phyloP scores from a whole-genome alignment of 2,113 vertebrate species.

The Spheniscus mendiculus region DNA sequence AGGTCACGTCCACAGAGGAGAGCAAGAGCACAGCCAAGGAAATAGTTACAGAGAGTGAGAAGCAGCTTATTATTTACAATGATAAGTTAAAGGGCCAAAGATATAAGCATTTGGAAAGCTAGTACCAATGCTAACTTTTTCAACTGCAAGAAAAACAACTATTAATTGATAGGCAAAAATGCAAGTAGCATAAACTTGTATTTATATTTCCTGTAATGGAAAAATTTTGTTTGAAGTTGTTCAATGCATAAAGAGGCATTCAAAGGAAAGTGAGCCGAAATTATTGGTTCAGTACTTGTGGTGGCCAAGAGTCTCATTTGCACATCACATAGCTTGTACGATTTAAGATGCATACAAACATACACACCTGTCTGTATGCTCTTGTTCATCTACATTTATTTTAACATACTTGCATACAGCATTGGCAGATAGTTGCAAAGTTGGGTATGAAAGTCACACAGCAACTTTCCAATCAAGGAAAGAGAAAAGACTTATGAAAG shows the following conservation, averaged over 20 bases:
- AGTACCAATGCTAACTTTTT: not conserved
- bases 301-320: not conserved
- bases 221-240: not conserved
- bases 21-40: not conserved
- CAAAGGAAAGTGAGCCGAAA: not conserved
- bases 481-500: not conserved
- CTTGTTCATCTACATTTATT: not conserved
- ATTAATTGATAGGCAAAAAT: not conserved
- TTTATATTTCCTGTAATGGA: not conserved
- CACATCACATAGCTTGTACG: not conserved
- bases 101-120: not conserved
- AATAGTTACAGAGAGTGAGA: not conserved
- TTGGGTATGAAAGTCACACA: not conserved
- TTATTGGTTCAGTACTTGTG: not conserved
- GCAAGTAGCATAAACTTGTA: not conserved
- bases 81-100: not conserved
- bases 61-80: not conserved
- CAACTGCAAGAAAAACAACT: not conserved
- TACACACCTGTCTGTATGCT: not conserved
- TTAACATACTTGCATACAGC: not conserved
- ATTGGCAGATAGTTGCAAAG: not conserved
- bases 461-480: not conserved
- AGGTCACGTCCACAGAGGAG: not conserved
- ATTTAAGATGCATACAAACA: not conserved
- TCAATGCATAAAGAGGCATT: not conserved